Evolutionary conservation across 1,140 invertebrate genomes (phyloP).

Genomic region (Papilio xuthus): DNA sequence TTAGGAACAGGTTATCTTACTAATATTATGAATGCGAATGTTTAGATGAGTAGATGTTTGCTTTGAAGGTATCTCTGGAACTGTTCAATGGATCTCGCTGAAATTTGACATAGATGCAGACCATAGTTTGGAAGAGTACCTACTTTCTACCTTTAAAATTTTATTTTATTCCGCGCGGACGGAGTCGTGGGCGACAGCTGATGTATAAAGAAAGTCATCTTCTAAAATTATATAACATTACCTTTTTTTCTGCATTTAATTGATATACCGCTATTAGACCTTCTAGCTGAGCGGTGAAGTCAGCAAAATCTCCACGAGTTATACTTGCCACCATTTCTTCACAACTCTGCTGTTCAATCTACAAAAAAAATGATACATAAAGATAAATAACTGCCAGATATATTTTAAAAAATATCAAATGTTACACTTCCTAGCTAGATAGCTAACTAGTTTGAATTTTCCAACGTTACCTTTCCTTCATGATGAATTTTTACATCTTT

Average conservation of each 20-base stretch:
- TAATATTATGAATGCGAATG: too few species aligned
- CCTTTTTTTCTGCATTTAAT: conserved; percentile 96
- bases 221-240: conserved; percentile 39
- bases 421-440: background rate
- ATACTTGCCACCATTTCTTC: conserved; percentile 92
- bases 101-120: too few species aligned
- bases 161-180: too few species aligned
- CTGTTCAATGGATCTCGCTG: too few species aligned
- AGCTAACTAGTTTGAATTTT: background rate
- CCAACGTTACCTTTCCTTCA: conserved; percentile 85
- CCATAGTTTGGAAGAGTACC: too few species aligned
- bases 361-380: conserved; percentile 42
- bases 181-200: too few species aligned
- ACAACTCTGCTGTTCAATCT: conserved; percentile 88
- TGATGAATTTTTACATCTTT: conserved; percentile 97
- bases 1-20: too few species aligned
- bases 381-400: background rate
- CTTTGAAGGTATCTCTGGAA: too few species aligned
- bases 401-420: too few species aligned
- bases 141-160: too few species aligned
- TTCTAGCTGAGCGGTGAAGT: conserved; percentile 95
- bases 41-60: too few species aligned
- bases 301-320: conserved; percentile 92
- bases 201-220: too few species aligned
- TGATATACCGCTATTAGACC: conserved; percentile 96